Base-by-base conservation (phyloP, 37 sponge, comb jelly and placozoan species). In the Geodia barretti region DNA sequence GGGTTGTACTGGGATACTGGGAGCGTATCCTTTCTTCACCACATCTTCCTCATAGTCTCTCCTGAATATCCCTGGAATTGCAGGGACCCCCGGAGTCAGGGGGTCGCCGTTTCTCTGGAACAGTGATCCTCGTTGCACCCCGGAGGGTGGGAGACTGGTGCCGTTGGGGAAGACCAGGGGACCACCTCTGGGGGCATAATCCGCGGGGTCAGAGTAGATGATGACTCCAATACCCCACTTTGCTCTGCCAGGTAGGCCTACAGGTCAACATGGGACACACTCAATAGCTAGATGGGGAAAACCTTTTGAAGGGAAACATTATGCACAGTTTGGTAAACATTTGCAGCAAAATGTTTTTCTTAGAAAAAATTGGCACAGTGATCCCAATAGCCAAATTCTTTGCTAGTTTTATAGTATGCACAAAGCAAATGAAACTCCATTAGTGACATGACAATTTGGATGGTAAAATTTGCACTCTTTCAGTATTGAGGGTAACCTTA, bases 201-300 rank as follows among this genome's bases (percentile, higher is more conserved):
- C 90, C 20, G 58, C 72, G 20, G 97, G 95, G 42, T 97, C 97
- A 59, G 95, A 94, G 79, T 94, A 97, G n/a, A 97, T 90, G 34
- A 97, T 84, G 29, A 97, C 61, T 14, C 80, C 97, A 19, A 19
- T 36, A 63, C 90, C 81, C 91, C 91, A 69, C 47, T 74, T 28
- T 66, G 39, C 74, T 91, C 80, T 36, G 97, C 97, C 41, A 94
- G 66, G 41, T 75, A 71, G 35, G 92, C 95, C 96, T 95, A 36
- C n/a, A 26, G 60, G 8, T n/a, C n/a, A n/a, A n/a, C n/a, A n/a
- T n/a, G n/a, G n/a, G n/a, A n/a, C n/a, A n/a, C n/a, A n/a, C n/a
- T n/a, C n/a, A n/a, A n/a, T n/a, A n/a, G n/a, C n/a, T n/a, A n/a
- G n/a, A n/a, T n/a, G n/a, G n/a, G n/a, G n/a, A n/a, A n/a, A n/a